Conservation (phyloP, 2,113 vertebrate genomes). For the Micromys minutus region DNA sequence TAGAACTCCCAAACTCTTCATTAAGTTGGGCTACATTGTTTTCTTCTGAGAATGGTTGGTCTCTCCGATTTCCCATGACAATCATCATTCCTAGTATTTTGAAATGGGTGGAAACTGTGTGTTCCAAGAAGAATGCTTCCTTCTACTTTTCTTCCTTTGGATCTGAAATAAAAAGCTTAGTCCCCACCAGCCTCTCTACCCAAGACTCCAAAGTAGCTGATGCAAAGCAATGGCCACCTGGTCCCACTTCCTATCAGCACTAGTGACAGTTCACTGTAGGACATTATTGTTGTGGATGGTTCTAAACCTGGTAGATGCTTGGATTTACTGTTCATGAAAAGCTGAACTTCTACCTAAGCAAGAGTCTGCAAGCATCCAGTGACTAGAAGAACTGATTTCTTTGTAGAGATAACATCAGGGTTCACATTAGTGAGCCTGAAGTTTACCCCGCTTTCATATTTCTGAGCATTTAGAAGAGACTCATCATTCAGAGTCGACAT, state of each 20-base stretch:
- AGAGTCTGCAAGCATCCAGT: neutral
- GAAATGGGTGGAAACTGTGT: conserved; percentile 19
- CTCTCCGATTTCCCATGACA: neutral
- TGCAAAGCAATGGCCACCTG: neutral
- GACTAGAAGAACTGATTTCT: neutral
- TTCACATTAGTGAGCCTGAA: neutral
- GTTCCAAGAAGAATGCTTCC: conserved; percentile 50
- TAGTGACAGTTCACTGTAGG: neutral
- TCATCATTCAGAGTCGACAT: neutral
- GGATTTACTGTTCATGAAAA: neutral
- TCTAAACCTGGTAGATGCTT: neutral
- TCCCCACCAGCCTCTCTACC: neutral
- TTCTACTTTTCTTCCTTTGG: neutral
- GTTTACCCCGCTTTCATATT: neutral
- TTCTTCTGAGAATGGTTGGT: neutral
- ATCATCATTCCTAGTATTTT: conserved; percentile 47
- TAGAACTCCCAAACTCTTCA: neutral
- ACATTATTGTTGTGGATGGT: neutral
- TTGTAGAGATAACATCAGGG: neutral
- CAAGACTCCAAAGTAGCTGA: neutral
- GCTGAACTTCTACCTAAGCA: neutral
- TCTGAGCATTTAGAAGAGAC: neutral
- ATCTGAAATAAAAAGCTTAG: conserved; percentile 38
- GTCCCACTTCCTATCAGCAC: neutral
- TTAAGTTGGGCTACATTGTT: neutral